Evolutionary conservation across 1,140 invertebrate species (phyloP).

Genomic region (Pseudomyrmex gracilis): DNA sequence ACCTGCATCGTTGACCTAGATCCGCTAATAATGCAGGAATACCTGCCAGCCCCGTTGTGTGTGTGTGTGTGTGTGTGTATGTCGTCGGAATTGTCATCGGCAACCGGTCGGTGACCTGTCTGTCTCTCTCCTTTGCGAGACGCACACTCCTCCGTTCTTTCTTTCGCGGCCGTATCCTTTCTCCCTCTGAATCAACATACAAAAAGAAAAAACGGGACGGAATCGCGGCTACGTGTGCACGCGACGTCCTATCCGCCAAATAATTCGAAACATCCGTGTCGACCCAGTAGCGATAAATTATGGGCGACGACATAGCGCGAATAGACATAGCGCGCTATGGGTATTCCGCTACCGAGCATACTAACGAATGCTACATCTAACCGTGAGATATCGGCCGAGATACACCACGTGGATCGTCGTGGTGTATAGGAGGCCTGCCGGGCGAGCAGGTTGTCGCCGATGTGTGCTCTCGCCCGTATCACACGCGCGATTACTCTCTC

Average conservation of each 20-base stretch:
- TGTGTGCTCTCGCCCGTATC: slow-evolving; percentile 34
- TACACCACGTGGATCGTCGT: slow-evolving; percentile 21
- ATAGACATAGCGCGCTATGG: background rate
- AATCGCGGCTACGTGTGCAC: slow-evolving; percentile 48
- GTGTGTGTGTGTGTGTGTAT: slow-evolving; percentile 1
- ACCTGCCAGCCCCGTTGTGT: slow-evolving; percentile 20
- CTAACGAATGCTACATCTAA: slow-evolving; percentile 22
- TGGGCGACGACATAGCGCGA: slow-evolving; percentile 21
- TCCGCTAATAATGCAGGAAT: slow-evolving; percentile 61
- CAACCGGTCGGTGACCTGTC: slow-evolving; percentile 70
- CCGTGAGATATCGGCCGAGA: slow-evolving; percentile 26
- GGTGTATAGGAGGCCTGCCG: background rate
- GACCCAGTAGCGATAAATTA: slow-evolving; percentile 49
- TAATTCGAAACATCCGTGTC: slow-evolving; percentile 62
- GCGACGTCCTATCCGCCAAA: slow-evolving; percentile 62
- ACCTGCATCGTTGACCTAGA: slow-evolving; percentile 73
- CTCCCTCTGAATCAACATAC: slow-evolving; percentile 1
- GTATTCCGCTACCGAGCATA: slow-evolving; percentile 30
- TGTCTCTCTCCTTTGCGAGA: slow-evolving; percentile 35
- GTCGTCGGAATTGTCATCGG: slow-evolving; percentile 60
- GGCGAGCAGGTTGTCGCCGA: slow-evolving; percentile 8
- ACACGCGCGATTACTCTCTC: slow-evolving; percentile 43
- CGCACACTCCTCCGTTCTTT: slow-evolving; percentile 15
- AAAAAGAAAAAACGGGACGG: slow-evolving; percentile 41
- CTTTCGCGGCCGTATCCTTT: slow-evolving; percentile 35